Conservation (phyloP, 2,888 invertebrate species). For the Aphidius colemani region DNA sequence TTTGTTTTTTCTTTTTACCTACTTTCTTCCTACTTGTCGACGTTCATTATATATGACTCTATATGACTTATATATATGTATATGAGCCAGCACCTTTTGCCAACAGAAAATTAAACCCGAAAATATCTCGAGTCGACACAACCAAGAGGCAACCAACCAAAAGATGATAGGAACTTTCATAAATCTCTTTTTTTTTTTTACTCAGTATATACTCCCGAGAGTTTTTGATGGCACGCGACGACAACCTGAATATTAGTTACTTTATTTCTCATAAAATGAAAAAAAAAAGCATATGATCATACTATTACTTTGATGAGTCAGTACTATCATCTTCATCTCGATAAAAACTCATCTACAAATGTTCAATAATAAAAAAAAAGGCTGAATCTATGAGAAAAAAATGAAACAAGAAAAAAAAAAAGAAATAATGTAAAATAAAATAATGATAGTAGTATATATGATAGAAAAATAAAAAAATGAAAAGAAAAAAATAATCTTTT, state of each 20-base stretch:
- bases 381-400: no score
- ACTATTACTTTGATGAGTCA: conserved; percentile 6
- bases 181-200: conserved; percentile 6
- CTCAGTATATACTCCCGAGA: conserved; percentile 10
- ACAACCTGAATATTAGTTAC: conserved; percentile 10
- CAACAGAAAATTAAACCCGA: conserved; percentile 17
- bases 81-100: conserved; percentile 21
- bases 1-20: no score
- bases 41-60: no score
- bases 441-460: no score
- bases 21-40: no score
- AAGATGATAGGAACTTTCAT: not conserved
- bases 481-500: not conserved
- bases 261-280: conserved; percentile 7
- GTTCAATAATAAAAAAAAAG: no score
- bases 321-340: no score
- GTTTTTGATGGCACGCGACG: conserved; percentile 20
- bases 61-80: not conserved
- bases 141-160: conserved; percentile 10
- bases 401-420: no score
- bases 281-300: conserved; percentile 14
- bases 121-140: conserved; percentile 5
- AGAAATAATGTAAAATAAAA: no score
- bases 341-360: no score
- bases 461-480: no score